A percentile compares a stretch with the other conserved stretches of the same genome.
Evolutionary conservation across 2,888 invertebrate species (phyloP).

Genomic region (Aelia acuminata): DNA sequence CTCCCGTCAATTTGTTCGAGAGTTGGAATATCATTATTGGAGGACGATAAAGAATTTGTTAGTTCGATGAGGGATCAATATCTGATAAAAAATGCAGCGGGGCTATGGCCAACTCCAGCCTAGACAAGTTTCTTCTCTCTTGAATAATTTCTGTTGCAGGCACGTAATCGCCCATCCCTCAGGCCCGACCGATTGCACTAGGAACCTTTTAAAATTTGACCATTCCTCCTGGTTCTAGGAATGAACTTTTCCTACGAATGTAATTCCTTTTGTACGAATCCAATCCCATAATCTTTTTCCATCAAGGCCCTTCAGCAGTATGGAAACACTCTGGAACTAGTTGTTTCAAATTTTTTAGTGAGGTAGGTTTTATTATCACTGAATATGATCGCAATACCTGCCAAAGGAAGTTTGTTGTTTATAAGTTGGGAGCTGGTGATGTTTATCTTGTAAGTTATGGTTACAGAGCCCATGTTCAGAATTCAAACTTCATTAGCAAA

Average conservation of each 20-base stretch:
- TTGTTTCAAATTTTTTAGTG: too few species aligned
- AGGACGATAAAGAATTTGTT: background rate
- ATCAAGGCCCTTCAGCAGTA: too few species aligned
- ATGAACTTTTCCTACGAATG: background rate
- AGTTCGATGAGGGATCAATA: background rate
- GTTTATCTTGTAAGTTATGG: too few species aligned
- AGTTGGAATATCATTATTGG: background rate
- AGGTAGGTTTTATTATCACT: too few species aligned
- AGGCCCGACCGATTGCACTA: background rate
- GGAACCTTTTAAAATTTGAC: constrained; percentile 27
- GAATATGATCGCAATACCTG: too few species aligned
- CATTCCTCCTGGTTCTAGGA: background rate
- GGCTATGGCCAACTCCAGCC: background rate
- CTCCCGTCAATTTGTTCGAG: too few species aligned
- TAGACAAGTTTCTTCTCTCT: background rate
- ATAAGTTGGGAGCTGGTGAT: too few species aligned
- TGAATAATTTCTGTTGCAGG: background rate
- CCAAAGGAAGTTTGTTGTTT: too few species aligned
- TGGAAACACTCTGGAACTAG: too few species aligned
- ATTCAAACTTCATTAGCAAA: too few species aligned
- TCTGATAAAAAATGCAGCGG: background rate
- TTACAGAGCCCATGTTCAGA: too few species aligned
- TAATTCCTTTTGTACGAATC: background rate
- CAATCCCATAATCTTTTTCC: background rate
- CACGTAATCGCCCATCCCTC: background rate